Evolutionary conservation across 2,113 vertebrate species (phyloP).

Genomic region (Cololabis saira): DNA sequence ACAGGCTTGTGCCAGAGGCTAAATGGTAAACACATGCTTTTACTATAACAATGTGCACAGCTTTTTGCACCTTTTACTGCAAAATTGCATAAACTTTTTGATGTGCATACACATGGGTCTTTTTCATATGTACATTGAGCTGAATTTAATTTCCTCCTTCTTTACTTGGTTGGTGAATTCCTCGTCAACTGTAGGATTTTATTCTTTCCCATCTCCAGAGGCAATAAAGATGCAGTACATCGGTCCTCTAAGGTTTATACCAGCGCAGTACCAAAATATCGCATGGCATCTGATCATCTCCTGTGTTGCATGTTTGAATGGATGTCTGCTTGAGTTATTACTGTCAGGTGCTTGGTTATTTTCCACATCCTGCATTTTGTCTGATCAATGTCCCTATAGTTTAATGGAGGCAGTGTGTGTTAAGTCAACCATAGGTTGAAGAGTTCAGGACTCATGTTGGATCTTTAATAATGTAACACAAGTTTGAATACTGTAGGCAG

Average conservation of each 20-base stretch:
- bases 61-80: constrained; percentile 60
- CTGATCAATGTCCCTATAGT: constrained; percentile 29
- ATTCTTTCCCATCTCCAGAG: background rate
- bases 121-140: constrained; percentile 54
- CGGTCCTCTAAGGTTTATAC: constrained; percentile 36
- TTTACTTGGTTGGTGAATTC: constrained; percentile 48
- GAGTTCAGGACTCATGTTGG: constrained; percentile 13
- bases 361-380: constrained; percentile 29
- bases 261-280: constrained; percentile 53
- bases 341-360: constrained; percentile 36
- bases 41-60: constrained; percentile 49
- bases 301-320: constrained; percentile 63
- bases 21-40: constrained; percentile 58
- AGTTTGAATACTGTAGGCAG: constrained; percentile 67
- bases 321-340: constrained; percentile 43
- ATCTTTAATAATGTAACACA: constrained; percentile 31
- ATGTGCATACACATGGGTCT: constrained; percentile 51
- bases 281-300: constrained; percentile 69
- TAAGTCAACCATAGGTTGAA: constrained; percentile 37
- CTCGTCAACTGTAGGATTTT: constrained; percentile 21
- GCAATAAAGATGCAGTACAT: constrained; percentile 46
- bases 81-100: constrained; percentile 47
- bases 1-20: constrained; percentile 49
- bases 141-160: constrained; percentile 42
- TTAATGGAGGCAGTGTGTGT: constrained; percentile 16